Evolutionary conservation across 2,797 vertebrate species (phyloP), one percentile per base, ranked within the genome.

Genomic region (Ctenosaura bakeri): DNA sequence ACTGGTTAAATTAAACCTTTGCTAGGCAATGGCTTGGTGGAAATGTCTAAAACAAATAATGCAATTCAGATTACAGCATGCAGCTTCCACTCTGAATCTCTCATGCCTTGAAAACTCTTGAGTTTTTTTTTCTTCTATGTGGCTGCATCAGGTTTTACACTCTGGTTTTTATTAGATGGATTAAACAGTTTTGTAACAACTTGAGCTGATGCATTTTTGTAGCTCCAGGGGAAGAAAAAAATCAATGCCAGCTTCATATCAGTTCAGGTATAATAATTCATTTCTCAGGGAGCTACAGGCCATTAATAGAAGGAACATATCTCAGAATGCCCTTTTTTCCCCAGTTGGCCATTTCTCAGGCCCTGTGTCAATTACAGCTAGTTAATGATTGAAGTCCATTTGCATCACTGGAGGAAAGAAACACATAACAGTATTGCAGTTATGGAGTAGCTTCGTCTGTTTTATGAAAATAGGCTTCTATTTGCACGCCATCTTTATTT

Each of bases 341-440:
- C 88, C 93, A 92, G 91, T 85, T 94, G 92, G 93, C 91, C 88
- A 20, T 94, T 97, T 96, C 94, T 94, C 94, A 94, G 88, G 90
- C 92, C 90, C 86, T 87, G 86, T 93, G 91, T 91, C 76, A 91
- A 62, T 91, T 96, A 91, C 93, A 38, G 85, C 3, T 52, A 94
- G 93, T 96, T 95, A 96, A 96, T 94, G 64, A 94, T 95, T 96
- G 94, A 96, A 95, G 89, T 82, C 74, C 12, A 73, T 89, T 93
- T 92, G 26, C 93, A 85, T 92, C 84, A 80, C 24, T 32, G 93
- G 94, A 80, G 92, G 82, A 91, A 56, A 73, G 42, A 92, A 54
- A 66, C 71, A n/a, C 50, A 66, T 29, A 77, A 93, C 87, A 92
- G 91, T 79, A 66, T 1, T 50, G 6, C 73, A 90, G 83, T 71